Base-by-base conservation (phyloP, 2,888 invertebrate genomes). In the Hirtodrosophila confusa region DNA sequence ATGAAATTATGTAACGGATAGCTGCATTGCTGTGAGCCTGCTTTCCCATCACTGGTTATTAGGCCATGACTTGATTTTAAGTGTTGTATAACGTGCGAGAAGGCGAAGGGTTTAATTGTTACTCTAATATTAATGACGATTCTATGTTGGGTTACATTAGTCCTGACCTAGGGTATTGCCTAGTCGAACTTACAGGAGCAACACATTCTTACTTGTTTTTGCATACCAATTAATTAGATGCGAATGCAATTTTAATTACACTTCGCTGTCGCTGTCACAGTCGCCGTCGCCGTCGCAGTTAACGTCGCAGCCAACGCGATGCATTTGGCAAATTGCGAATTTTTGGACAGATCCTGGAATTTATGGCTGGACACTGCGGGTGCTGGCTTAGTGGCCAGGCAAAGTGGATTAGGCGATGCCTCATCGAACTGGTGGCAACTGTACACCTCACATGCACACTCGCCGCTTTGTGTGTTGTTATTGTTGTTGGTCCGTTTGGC, bases 211-310 rank as follows among this genome's bases (percentile, higher is more conserved):
- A 31, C 31, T 31, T 31, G 31, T 80, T 89, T 86, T 78, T 88
- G 89, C 89, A 90, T 89, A 88, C 87, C 86, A 89, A 90, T 90
- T 90, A 90, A 90, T 90, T 90, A 90, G 88, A 90, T 90, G 90
- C 89, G 90, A 90, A 90, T 90, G 90, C 90, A 90, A 90, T 90
- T 90, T 90, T 90, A 90, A 90, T 90, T 90, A 89, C 86, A 86
- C 37, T 66, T 48, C 41, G 33, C 41, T 41, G 11, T 48, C n/a
- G n/a, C n/a, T n/a, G n/a, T n/a, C n/a, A n/a, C n/a, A n/a, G n/a
- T n/a, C n/a, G n/a, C n/a, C n/a, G n/a, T 48, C 41, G 33, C 41
- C 37, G 11, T 48, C 68, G 48, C 31, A 31, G 27, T 31, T 7
- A 7, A 2, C 9, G 17, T 41, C 66, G 60, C 69, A 5, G 27